phyloP scores from a whole-genome alignment of 1,140 invertebrate genomes.

The Adelges cooleyi region DNA sequence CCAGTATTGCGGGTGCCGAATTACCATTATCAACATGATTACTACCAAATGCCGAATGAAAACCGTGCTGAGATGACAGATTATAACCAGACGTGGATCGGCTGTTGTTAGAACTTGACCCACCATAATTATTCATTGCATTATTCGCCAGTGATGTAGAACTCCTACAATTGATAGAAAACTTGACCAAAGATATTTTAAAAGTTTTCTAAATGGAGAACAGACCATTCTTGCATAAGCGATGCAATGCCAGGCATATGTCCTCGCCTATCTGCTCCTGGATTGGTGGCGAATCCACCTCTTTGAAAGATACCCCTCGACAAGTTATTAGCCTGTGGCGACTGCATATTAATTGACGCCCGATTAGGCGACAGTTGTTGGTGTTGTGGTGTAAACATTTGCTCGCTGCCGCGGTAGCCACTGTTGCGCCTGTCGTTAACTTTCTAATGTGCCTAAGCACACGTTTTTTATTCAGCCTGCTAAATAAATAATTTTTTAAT shows the following conservation, averaged over 20 bases:
- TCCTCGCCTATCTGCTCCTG: conserved; percentile 22
- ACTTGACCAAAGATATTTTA: no score
- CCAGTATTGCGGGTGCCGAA: conserved; percentile 67
- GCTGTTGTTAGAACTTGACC: conserved; percentile 22
- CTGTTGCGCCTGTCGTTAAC: conserved; percentile 26
- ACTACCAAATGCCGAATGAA: conserved; percentile 63
- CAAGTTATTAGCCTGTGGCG: conserved; percentile 19
- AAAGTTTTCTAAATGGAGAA: not conserved
- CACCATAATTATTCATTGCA: conserved; percentile 26
- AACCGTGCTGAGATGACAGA: conserved; percentile 39
- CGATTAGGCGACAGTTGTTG: conserved; percentile 28
- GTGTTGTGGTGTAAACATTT: conserved; percentile 27
- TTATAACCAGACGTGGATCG: conserved; percentile 19
- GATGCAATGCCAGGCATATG: conserved; percentile 27
- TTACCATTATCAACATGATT: conserved; percentile 49
- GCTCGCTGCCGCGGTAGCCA: conserved; percentile 21
- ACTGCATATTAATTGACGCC: conserved; percentile 28
- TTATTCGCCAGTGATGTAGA: conserved; percentile 27
- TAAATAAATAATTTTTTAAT: not conserved
- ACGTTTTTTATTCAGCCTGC: conserved; percentile 20
- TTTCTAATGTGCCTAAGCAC: conserved; percentile 27
- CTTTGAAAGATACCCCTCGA: conserved; percentile 24
- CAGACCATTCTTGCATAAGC: conserved; percentile 29
- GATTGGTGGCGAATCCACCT: conserved; percentile 25
- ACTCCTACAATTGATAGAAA: not conserved